Base-by-base conservation (phyloP, 2,888 invertebrate species). In the Rhimphoctona megacephalus region DNA sequence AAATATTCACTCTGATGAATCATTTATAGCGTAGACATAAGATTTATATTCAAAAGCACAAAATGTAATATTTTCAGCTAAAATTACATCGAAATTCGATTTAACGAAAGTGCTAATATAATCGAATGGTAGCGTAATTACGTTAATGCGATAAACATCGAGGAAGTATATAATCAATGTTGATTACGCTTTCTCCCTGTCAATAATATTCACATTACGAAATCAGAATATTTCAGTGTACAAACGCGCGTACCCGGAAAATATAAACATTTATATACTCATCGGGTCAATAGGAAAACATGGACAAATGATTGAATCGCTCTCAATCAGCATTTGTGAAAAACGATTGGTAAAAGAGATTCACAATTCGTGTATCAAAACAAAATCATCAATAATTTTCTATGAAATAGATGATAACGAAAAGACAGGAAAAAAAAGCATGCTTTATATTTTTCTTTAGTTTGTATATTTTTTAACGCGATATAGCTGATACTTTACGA, bases 71-170 rank as follows among this genome's bases (percentile, higher is more conserved):
- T 46, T 43, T 67, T 39, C 36, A 39, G 8, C 43, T 46, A 7
- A 14, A 70, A 46, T 46, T 49, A 46, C 46, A 49, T 2, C 30
- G 61, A 76, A 61, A 46, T 46, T 64, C 43, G 46, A 43, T 76
- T 76, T 61, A 30, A 61, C 74, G 43, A 76, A 61, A 64, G 54
- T 78, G 30, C 39, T 57, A 67, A 82, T 78, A 78, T 74, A 74
- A 74, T 79, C 79, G 81, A 82, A 82, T 30, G 66, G 57, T 52
- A 36, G 49, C 2, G 22, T 74, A 85, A 85, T 85, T 74, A 69
- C 79, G 36, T 36, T 82, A 74, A 85, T 79, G 66, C 82, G 85
- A 85, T 85, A 79, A 78, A 82, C 74, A 79, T 85, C 82, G 69
- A 85, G 61, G 79, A 67, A 61, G 39, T 66, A 61, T 69, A 85